Conservation (phyloP, 2,888 invertebrate species). For the Microlaimidae sp. region DNA sequence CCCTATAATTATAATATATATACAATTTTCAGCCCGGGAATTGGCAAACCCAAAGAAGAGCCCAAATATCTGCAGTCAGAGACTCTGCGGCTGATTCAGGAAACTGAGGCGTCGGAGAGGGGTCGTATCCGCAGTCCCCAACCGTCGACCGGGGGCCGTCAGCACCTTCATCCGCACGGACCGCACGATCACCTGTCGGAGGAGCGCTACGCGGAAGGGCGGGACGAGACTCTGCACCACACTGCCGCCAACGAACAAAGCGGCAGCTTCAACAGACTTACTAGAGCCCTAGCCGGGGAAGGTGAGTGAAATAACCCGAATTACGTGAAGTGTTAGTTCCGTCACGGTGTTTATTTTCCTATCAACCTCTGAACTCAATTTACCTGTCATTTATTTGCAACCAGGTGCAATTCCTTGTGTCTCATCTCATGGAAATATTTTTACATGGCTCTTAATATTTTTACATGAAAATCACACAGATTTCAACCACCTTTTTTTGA, state of each 20-base stretch:
- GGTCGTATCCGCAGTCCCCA: not conserved
- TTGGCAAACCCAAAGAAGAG: constrained; percentile 15
- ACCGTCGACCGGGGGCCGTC: not conserved
- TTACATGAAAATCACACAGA: too few relatives aligned
- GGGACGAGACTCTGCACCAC: constrained; percentile 8
- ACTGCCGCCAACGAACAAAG: constrained; percentile 5
- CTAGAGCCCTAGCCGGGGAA: constrained; percentile 15
- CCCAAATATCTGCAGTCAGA: constrained; percentile 26
- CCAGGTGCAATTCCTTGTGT: too few relatives aligned
- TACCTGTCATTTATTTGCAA: too few relatives aligned
- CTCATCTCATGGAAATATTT: too few relatives aligned
- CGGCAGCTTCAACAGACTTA: constrained; percentile 18
- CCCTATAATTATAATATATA: too few relatives aligned
- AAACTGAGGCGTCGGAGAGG: constrained; percentile 19
- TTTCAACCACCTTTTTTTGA: too few relatives aligned
- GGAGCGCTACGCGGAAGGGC: not conserved
- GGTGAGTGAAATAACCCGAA: too few relatives aligned
- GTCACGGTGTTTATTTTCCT: too few relatives aligned
- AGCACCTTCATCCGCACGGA: not conserved
- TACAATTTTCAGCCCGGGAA: too few relatives aligned
- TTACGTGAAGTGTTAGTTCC: too few relatives aligned
- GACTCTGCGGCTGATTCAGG: constrained; percentile 26
- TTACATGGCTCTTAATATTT: too few relatives aligned
- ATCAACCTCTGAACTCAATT: too few relatives aligned
- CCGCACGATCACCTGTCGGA: not conserved